Evolutionary conservation across 2,888 invertebrate genomes (phyloP), one percentile per base, ranked within the genome.

Genomic region (Eulithis prunata): DNA sequence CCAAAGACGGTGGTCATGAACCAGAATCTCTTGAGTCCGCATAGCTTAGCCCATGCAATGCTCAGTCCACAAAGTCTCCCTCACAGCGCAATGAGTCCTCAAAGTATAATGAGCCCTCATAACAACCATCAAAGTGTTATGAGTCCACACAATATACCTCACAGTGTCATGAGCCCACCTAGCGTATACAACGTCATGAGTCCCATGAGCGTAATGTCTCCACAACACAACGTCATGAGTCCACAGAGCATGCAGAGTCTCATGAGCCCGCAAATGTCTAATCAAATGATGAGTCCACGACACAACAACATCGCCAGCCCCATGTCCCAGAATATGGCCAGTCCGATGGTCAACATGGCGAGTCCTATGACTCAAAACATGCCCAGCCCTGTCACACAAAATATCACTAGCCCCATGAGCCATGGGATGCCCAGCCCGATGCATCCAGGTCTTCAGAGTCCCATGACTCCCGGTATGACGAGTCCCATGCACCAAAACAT

Each of bases 181-280:
- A 74, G 71, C 21, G 67, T 70, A 13, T 74, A 93, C 64, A 91
- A 90, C 49, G 90, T 88, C 0, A 91, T 93, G 92, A 93, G 92
- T 65, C 92, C 93, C 1, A 73, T 73, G 73, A 71, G 71, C 28
- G 73, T 70, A 10, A 73, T 73, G 73, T 73, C 73, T 46, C 73
- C 73, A 4, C 73, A 73, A 85, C 91, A 89, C 69, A 90, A 89
- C 54, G 71, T 91, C 10, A 86, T 91, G 90, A 92, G 92, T 69
- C 92, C 92, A 12, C 92, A 90, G 55, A 74, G 74, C 52, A 74
- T 74, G 89, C 91, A 89, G 68, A 90, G 89, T 60, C 71, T 91
- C n/a, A 87, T 91, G 90, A 92, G 92, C 68, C 92, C 92, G 28
- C 92, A 90, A 76, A 90, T 91, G 87, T 78, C 91, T 1, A 91